phyloP scores from a whole-genome alignment of 2,888 invertebrate genomes.

The Andrena minutula region DNA sequence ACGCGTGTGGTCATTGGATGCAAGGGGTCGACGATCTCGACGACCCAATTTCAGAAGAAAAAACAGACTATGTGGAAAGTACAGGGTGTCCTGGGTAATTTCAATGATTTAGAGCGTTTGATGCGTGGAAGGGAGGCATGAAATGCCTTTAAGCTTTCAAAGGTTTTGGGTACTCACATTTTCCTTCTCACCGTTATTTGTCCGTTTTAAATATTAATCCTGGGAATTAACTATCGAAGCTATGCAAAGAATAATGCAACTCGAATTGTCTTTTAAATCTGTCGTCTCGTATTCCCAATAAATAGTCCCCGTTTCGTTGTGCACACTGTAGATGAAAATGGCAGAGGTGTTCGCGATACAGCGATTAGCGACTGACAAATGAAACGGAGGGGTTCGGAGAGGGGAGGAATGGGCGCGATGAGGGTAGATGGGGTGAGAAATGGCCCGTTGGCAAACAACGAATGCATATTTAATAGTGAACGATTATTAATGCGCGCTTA shows the following conservation, averaged over 20 bases:
- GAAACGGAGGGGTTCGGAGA: slow-evolving; percentile 17
- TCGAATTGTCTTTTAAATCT: too few species aligned
- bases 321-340: slow-evolving; percentile 26
- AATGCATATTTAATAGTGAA: slow-evolving; percentile 81
- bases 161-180: too few species aligned
- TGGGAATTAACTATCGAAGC: too few species aligned
- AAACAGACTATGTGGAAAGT: background rate
- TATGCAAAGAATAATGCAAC: too few species aligned
- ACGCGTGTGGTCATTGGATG: slow-evolving; percentile 18
- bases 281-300: too few species aligned
- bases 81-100: background rate
- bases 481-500: slow-evolving; percentile 81
- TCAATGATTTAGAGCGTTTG: background rate
- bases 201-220: too few species aligned
- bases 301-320: too few species aligned
- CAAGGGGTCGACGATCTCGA: slow-evolving; percentile 46
- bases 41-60: slow-evolving; percentile 69
- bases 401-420: background rate
- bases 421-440: slow-evolving; percentile 16
- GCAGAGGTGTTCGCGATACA: slow-evolving; percentile 29
- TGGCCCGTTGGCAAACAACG: slow-evolving; percentile 70
- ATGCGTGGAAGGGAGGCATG: background rate
- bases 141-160: too few species aligned
- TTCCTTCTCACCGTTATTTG: too few species aligned
- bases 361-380: slow-evolving; percentile 67